phyloP scores from a whole-genome alignment of 1,140 invertebrate genomes.

The Euborellia annulipes region DNA sequence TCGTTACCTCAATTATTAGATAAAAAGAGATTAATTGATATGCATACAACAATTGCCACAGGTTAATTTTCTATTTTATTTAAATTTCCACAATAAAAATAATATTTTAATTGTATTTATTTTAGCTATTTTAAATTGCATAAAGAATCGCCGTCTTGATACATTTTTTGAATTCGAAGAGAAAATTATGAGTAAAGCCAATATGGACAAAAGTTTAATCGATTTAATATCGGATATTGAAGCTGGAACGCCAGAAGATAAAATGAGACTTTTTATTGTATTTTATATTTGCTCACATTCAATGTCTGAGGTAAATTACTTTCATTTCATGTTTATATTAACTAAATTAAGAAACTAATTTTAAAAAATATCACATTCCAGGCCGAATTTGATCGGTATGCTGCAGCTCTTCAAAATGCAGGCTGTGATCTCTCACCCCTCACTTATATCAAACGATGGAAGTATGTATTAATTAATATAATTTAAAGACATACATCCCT shows the following conservation, averaged over 20 bases:
- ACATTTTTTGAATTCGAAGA: constrained; percentile 96
- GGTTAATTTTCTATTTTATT: constrained; percentile 28
- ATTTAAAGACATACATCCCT: too few species aligned
- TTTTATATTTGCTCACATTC: constrained; percentile 73
- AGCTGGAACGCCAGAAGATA: constrained; percentile 78
- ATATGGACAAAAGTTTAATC: constrained; percentile 55
- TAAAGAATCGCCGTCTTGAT: constrained; percentile 83
- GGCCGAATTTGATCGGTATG: constrained; percentile 65
- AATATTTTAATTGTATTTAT: constrained; percentile 12
- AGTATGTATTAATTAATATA: constrained; percentile 45
- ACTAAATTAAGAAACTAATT: not conserved
- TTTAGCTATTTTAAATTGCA: constrained; percentile 69
- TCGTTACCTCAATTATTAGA: constrained; percentile 91
- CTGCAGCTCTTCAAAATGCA: constrained; percentile 54
- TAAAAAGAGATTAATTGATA: constrained; percentile 93
- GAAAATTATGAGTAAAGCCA: constrained; percentile 81
- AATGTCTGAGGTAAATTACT: constrained; percentile 53
- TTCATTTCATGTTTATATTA: too few species aligned
- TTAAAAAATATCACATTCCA: constrained; percentile 18
- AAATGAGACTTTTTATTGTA: constrained; percentile 88
- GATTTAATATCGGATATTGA: constrained; percentile 75
- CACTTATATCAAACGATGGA: constrained; percentile 80
- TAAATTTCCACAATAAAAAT: not conserved
- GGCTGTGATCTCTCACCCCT: constrained; percentile 75
- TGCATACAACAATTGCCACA: constrained; percentile 96